phyloP scores from a whole-genome alignment of 30 jellyfish, hydroid and myxozoan species.

The Chrysaora quinquecirrha region DNA sequence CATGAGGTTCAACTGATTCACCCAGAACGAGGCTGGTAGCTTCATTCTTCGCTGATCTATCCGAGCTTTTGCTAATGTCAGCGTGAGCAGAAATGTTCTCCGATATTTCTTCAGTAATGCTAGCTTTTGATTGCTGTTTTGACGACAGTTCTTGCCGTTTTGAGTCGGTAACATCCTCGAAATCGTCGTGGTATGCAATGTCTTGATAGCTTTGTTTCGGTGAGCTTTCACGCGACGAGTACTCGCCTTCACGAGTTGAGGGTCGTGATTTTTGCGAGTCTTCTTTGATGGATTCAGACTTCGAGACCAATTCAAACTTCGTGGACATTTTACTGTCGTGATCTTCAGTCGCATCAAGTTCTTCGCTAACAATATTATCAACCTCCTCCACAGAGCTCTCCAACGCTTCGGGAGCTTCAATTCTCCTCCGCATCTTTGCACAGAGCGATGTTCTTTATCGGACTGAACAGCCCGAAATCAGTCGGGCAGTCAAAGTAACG shows the following conservation, averaged over 20 bases:
- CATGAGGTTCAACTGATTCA: not conserved
- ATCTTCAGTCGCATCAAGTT: conserved; percentile 20
- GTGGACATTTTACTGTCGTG: conserved; percentile 4
- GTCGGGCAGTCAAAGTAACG: conserved; percentile 78
- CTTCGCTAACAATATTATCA: conserved; percentile 3
- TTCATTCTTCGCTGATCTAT: not conserved
- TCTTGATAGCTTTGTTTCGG: conserved; percentile 19
- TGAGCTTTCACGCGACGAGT: no score
- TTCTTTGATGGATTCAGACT: not conserved
- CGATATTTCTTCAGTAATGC: conserved; percentile 1
- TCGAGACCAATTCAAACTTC: conserved; percentile 2
- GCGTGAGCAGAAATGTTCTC: not conserved
- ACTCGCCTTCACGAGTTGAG: conserved; percentile 27
- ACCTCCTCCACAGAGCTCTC: conserved; percentile 17
- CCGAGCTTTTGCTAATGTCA: not conserved
- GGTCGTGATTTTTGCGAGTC: conserved; percentile 7
- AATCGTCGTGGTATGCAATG: conserved; percentile 38
- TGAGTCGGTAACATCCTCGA: conserved; percentile 26
- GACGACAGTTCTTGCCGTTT: not conserved
- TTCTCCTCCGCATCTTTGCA: not conserved
- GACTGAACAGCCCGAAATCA: conserved; percentile 84
- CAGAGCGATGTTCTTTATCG: conserved; percentile 54
- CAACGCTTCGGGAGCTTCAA: not conserved
- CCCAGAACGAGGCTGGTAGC: not conserved
- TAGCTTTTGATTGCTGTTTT: not conserved